Evolutionary conservation across 2,888 invertebrate genomes (phyloP).

Genomic region (Netelia virgata): DNA sequence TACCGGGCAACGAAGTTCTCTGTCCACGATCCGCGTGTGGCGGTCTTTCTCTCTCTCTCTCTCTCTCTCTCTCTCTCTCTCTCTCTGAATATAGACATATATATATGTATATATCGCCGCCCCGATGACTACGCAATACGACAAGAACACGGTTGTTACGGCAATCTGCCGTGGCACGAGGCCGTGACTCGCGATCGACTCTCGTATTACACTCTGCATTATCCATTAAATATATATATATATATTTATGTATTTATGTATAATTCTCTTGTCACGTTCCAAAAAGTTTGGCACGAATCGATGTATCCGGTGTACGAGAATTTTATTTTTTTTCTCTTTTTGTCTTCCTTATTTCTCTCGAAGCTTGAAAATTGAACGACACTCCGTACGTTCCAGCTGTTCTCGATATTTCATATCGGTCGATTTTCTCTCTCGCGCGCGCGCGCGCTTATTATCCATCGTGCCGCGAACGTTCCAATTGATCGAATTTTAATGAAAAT

Average conservation of each 20-base stretch:
- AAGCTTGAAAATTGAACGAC: background rate
- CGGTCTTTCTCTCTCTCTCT: background rate
- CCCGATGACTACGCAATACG: constrained; percentile 77
- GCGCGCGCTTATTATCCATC: too few species aligned
- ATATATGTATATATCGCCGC: constrained; percentile 41
- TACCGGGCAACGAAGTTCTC: constrained; percentile 41
- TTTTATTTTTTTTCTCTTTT: background rate
- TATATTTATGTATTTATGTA: background rate
- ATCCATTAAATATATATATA: constrained; percentile 16
- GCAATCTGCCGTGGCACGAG: constrained; percentile 77
- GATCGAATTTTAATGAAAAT: too few species aligned
- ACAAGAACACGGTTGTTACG: constrained; percentile 75
- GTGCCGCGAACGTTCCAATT: too few species aligned
- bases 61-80: background rate
- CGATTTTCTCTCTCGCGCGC: background rate
- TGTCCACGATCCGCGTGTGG: constrained; percentile 53
- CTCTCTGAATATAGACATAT: constrained; percentile 25
- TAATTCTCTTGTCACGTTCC: background rate
- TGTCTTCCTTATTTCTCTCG: background rate
- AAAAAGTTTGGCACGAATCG: background rate
- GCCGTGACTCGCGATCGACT: constrained; percentile 77
- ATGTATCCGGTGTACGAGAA: background rate
- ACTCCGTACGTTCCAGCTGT: background rate
- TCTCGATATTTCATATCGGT: background rate
- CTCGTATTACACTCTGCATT: constrained; percentile 34